Base-by-base conservation (phyloP, 2,888 invertebrate species). In the Baccha elongata region DNA sequence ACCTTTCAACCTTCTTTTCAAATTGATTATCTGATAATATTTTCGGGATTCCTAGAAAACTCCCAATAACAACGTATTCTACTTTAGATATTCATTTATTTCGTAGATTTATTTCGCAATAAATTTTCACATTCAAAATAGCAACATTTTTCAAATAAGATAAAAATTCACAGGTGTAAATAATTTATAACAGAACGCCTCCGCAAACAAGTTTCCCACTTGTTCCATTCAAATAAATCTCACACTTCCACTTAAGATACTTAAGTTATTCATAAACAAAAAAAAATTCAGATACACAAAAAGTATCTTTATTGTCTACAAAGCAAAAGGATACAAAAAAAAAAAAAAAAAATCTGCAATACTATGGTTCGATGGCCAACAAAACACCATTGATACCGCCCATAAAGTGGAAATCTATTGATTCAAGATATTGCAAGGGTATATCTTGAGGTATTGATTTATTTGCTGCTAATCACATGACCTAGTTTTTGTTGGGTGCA, bases 381-480 rank as follows among this genome's bases (percentile, higher is more conserved):
- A n/a, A 48, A 48, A 3, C n/a, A 2, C 8, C 11, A 29, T 32
- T 11, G 26, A 50, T 50, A 50, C 13, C 48, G 23, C 13, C 10
- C 13, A 52, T 17, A 52, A 17, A 26, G 13, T 17, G 29, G 32
- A 48, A 32, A 53, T 53, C 35, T 35, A 40, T 58, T 15, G 40
- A 40, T 58, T 15, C 10, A 26, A 26, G 23, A 15, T 58, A 42
- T 13, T 58, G 5, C 21, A n/a, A 8, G 10, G 8, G 21, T 46
- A 21, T 48, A 48, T 23, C n/a, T 37, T 4, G 23, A 37, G 3
- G 15, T 29, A 17, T 52, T 15, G 15, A 52, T 52, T 29, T 55
- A 21, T 21, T 42, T 23, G 58, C 23, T 55, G 55, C 55, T 58
- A 58, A 58, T 58, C 58, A 42, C 1, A 26, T 58, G 58, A 58